Evolutionary conservation across 2,113 vertebrate species (phyloP), one percentile per base, ranked within the genome.

Genomic region (Prinia subflava): DNA sequence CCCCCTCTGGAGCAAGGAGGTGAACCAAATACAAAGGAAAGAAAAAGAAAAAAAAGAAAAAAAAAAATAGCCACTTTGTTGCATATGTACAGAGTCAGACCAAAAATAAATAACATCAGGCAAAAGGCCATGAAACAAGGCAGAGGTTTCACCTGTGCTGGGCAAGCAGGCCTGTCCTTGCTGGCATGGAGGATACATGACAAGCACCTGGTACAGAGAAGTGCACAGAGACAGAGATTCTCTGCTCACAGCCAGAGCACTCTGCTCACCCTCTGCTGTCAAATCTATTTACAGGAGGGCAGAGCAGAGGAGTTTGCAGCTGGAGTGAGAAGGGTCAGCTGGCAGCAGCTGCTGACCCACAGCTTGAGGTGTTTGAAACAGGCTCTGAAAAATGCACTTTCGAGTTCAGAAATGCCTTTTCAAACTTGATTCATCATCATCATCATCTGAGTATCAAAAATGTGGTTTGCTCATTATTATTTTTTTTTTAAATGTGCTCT

Each of bases 91-190:
- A 93, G 79, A 89, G 76, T 92, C 74, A 77, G 91, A 92, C 92
- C 70, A 25, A 89, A 90, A 96, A 97, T 96, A 97, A 97, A 97
- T 96, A 96, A 94, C 49, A 68, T 46, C 12, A 7, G 85, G 74
- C 75, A 91, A 87, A 97, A 96, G 69, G 88, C 87, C 95, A 76
- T 76, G 62, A 67, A 90, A 94, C 57, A 87, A 95, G 87, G 73
- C 23, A 1, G 77, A 75, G 74, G 85, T 78, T 60, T 74, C 71
- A 92, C 84, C 89, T 80, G 87, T 57, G 63, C 78, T 77, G 71
- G 87, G 87, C 64, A 80, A 85, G 88, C 87, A 85, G 53, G 39
- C 37, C 88, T 53, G 56, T 59, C 88, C 94, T 90, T 13, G 67
- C 62, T 52, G 89, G 81, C 71, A 90, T 56, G 75, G 65, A 92